phyloP scores from a whole-genome alignment of 2,888 invertebrate species.

The Rhodophaea formosa region DNA sequence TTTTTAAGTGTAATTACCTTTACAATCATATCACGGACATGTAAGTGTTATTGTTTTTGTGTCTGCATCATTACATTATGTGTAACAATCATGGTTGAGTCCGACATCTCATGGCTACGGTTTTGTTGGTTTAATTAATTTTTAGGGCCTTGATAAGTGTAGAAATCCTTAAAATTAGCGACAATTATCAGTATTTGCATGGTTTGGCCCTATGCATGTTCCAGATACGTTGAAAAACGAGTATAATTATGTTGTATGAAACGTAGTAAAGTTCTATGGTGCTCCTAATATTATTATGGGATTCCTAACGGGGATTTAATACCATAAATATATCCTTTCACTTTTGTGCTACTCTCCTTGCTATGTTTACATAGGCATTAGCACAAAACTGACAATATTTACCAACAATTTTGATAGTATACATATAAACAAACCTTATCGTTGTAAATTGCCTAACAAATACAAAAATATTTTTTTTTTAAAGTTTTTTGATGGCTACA shows the following conservation, averaged over 20 bases:
- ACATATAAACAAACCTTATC: too few relatives aligned
- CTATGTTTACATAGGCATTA: slow-evolving; percentile 14
- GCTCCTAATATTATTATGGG: neutral
- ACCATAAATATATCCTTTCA: slow-evolving; percentile 37
- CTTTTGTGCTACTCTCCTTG: slow-evolving; percentile 37
- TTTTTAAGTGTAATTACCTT: slow-evolving; percentile 52
- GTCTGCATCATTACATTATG: neutral
- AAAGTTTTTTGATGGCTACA: too few relatives aligned
- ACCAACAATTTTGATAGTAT: too few relatives aligned
- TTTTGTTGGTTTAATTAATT: slow-evolving; percentile 13
- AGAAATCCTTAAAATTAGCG: neutral
- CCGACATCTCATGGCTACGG: neutral
- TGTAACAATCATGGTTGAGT: neutral
- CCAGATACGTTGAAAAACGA: neutral
- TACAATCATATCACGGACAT: slow-evolving; percentile 49
- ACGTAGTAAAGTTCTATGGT: neutral
- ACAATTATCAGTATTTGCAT: neutral
- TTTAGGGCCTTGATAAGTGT: slow-evolving; percentile 29
- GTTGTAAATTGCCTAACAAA: too few relatives aligned
- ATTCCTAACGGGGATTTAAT: slow-evolving; percentile 10
- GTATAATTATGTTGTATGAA: neutral
- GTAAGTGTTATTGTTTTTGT: slow-evolving; percentile 48
- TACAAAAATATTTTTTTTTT: too few relatives aligned
- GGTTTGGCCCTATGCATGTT: neutral
- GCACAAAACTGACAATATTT: too few relatives aligned